phyloP scores from a whole-genome alignment of 2,113 vertebrate species.

The Pollimyrus isidori region DNA sequence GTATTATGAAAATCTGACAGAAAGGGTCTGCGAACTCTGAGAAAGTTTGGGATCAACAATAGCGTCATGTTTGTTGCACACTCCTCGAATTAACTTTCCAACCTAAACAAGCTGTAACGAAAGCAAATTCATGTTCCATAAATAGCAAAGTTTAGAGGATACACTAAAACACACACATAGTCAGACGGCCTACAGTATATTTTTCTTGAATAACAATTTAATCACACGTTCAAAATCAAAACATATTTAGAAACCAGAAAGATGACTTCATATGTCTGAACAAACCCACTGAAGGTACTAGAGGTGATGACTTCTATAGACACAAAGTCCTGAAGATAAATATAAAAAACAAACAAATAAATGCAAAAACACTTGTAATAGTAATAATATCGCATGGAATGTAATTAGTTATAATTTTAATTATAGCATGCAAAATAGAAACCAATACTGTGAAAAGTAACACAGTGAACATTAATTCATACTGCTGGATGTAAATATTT shows the following conservation, averaged over 20 bases:
- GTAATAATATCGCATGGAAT: background rate
- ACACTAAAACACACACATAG: background rate
- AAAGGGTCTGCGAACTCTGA: background rate
- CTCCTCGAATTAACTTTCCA: background rate
- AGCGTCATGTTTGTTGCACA: background rate
- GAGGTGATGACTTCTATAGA: background rate
- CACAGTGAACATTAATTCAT: background rate
- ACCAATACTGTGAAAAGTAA: background rate
- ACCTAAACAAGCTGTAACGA: background rate
- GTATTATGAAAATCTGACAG: background rate
- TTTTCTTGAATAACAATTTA: background rate
- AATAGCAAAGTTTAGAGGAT: background rate
- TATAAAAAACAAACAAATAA: background rate
- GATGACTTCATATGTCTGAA: background rate
- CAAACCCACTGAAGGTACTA: background rate
- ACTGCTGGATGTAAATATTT: background rate
- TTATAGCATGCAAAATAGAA: background rate
- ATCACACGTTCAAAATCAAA: background rate
- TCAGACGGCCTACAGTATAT: background rate
- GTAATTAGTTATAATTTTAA: background rate
- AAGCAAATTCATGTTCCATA: background rate
- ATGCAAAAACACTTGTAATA: background rate
- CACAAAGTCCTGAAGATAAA: background rate
- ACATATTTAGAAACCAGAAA: background rate
- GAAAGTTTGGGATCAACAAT: background rate